Conservation (phyloP, 2,888 invertebrate genomes). For the Helobdella robusta region DNA sequence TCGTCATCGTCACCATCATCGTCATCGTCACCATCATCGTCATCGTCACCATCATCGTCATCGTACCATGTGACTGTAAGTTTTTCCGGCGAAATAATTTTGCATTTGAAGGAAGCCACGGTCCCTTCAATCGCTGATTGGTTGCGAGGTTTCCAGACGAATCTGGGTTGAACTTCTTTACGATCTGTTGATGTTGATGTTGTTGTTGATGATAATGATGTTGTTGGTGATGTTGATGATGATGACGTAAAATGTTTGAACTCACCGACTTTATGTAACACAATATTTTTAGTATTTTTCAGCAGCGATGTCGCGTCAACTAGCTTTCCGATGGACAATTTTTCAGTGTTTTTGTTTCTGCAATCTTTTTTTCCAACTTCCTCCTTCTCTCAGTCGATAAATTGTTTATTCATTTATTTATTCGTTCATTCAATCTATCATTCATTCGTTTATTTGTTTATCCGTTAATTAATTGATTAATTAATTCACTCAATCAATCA, state of each 20-base stretch:
- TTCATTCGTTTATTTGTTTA: slow-evolving; percentile 3
- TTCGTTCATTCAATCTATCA: not conserved
- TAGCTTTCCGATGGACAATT: too few species aligned
- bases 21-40: slow-evolving; percentile 18
- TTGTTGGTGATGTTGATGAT: too few species aligned
- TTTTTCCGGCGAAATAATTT: slow-evolving; percentile 3
- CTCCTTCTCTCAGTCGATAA: too few species aligned
- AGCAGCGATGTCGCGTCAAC: too few species aligned
- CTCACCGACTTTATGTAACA: too few species aligned
- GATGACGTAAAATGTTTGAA: too few species aligned
- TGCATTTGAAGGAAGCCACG: slow-evolving; percentile 19
- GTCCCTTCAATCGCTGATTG: not conserved
- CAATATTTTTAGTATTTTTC: too few species aligned
- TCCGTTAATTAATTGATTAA: not conserved
- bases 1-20: not conserved
- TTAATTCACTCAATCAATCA: not conserved
- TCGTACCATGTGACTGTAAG: slow-evolving; percentile 9
- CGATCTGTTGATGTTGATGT: slow-evolving; percentile 3
- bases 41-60: slow-evolving; percentile 17
- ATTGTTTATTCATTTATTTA: not conserved
- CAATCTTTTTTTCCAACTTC: too few species aligned
- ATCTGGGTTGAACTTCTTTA: slow-evolving; percentile 16
- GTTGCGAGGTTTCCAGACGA: slow-evolving; percentile 11
- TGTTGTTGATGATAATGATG: not conserved
- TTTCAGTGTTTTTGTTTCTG: too few species aligned